Conservation (phyloP, 2,888 invertebrate genomes). For the Clanis bilineata region DNA sequence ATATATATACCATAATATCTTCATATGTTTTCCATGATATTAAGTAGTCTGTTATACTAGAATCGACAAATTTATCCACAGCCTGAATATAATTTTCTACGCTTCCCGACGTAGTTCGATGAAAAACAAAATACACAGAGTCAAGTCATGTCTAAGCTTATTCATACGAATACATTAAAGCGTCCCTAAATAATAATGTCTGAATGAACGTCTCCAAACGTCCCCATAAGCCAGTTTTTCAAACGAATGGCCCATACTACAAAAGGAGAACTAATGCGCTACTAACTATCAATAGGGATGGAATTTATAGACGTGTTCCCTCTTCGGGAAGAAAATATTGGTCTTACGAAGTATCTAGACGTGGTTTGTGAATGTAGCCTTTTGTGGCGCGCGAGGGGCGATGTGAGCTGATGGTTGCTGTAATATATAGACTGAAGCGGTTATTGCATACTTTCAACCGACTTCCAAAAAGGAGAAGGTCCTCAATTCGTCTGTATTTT, state of each 20-base stretch:
- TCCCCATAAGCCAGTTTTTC: constrained; percentile 64
- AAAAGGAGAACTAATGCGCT: constrained; percentile 77
- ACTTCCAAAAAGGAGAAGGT: too few species aligned
- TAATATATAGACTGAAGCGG: constrained; percentile 29
- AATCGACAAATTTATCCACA: too few species aligned
- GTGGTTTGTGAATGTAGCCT: constrained; percentile 70
- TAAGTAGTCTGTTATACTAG: too few species aligned
- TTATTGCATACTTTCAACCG: background rate
- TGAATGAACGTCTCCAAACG: constrained; percentile 44
- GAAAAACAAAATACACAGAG: background rate
- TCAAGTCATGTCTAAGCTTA: background rate
- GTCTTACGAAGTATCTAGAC: constrained; percentile 78
- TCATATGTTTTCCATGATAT: too few species aligned
- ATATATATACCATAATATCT: too few species aligned
- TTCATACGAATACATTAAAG: background rate
- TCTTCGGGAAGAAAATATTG: constrained; percentile 76
- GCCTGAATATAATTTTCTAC: too few species aligned
- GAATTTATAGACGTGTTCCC: constrained; percentile 74
- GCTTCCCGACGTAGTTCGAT: too few species aligned
- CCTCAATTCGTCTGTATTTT: too few species aligned
- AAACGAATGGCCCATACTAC: constrained; percentile 64
- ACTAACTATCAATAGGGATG: constrained; percentile 76
- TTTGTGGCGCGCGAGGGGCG: constrained; percentile 53
- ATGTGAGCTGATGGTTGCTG: constrained; percentile 29
- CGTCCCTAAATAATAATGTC: constrained; percentile 17